Evolutionary conservation across 2,797 vertebrate species (phyloP), one percentile per base, ranked within the genome.

Genomic region (Odontamblyopus lacepedii): DNA sequence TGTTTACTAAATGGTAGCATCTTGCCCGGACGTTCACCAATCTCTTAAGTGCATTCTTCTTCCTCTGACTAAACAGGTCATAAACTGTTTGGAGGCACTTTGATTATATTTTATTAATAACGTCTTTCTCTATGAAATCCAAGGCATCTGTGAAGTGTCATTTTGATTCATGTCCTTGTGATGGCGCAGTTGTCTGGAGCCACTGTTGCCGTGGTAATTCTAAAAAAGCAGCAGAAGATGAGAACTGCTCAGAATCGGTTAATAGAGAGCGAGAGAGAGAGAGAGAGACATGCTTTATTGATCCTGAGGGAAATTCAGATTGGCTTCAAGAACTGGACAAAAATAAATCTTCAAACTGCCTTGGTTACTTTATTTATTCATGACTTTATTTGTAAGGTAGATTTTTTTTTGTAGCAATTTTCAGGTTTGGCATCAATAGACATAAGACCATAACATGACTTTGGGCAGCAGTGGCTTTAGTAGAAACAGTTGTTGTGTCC

Each of bases 61-160:
- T 30, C 59, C 5, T 7, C 32, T 19, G 48, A n/a, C 26, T 41
- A 35, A 3, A 0, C 2, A 29, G 68, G 32, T 64, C 59, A 55
- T 53, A 19, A 35, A 53, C 12, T 13, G 65, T 74, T 69, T 30
- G 50, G 32, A 19, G 2, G 8, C 53, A 70, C 72, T 70, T 72
- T 38, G n/a, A 61, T 6, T 26, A 41, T 53, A 35, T 44, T 18
- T 64, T 61, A 50, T 57, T 27, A 53, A 44, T 63, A 29, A 71
- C 0, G 1, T 69, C 62, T 65, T 50, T 51, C 30, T 19, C 19
- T n/a, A 35, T 71, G 9, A 60, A 66, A 71, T 55, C n/a, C 16
- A 35, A 69, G 7, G 48, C 13, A 16, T n/a, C 16, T 51, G 41
- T 51, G 18, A 30, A 26, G 44, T 48, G 44, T 48, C 44, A 48